Evolutionary conservation across 2,113 vertebrate species (phyloP), one percentile per base, ranked within the genome.

Genomic region (Globicephala melas): DNA sequence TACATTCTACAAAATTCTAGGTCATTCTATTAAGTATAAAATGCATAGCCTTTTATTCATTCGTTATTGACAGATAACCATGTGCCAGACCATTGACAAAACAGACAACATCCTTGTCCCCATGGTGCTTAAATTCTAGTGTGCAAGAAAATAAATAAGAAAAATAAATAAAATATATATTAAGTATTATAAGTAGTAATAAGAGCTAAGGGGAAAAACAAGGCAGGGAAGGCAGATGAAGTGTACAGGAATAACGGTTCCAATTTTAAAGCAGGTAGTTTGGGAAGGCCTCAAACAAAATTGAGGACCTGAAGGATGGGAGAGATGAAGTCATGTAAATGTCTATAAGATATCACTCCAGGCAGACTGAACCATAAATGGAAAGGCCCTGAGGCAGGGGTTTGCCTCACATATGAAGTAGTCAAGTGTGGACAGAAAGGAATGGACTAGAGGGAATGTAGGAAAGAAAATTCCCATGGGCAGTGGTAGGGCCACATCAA

Each of bases 331-430:
- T 38, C 18, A 58, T 4, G 0, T 38, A 77, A 60, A 21, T 8
- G 3, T 31, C 14, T 88, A 4, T 38, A 41, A 76, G 26, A 25
- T 71, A 33, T 18, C 58, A 71, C n/a, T 33, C 8, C 8, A 36
- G 14, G 4, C 1, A 21, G 1, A n/a, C 1, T n/a, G 76, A 86
- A 50, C 12, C 1, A 11, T 28, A 44, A 21, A 13, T 28, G 11
- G 5, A 25, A 79, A 55, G 28, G 1, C 2, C 33, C 1, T 4
- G 2, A 83, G 67, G 20, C 41, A 96, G 11, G 17, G 25, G 36
- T 58, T 31, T 86, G 13, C 6, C 9, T 71, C 18, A 9, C 77
- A 9, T 17, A 14, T 63, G 14, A 70, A 96, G n/a, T 10, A 82
- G 26, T 58, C 31, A 65, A n/a, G 2, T 73, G 1, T n/a, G 33